phyloP scores from a whole-genome alignment of 2,888 invertebrate genomes.

The Acrocyrtus sp. region DNA sequence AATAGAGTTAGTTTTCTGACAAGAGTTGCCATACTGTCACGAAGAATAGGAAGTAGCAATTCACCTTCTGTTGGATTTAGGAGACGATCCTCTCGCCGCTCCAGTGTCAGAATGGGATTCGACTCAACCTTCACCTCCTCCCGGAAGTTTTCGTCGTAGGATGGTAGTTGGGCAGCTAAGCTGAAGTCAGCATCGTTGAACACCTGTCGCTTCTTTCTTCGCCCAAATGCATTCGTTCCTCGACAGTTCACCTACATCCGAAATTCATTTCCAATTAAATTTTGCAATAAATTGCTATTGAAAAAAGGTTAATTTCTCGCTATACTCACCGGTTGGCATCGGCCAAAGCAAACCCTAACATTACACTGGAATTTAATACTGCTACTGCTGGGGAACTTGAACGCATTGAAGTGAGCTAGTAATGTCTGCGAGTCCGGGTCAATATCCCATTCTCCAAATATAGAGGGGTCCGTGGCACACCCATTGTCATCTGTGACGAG shows the following conservation, averaged over 20 bases:
- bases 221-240: constrained; percentile 89
- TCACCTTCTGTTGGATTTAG: constrained; percentile 82
- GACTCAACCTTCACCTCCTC: constrained; percentile 94
- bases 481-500: constrained; percentile 93
- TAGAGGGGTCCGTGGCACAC: constrained; percentile 90
- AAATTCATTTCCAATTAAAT: constrained; percentile 1
- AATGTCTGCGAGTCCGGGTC: constrained; percentile 86
- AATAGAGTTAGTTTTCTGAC: background rate
- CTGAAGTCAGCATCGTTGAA: constrained; percentile 59
- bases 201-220: constrained; percentile 72
- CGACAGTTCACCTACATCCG: constrained; percentile 82
- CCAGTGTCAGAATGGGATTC: constrained; percentile 89
- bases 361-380: constrained; percentile 96
- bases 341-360: constrained; percentile 93
- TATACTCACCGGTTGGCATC: constrained; percentile 88
- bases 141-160: constrained; percentile 80
- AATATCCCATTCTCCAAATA: constrained; percentile 94
- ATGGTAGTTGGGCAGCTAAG: constrained; percentile 50
- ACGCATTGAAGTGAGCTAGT: constrained; percentile 84
- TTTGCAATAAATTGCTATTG: background rate
- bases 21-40: constrained; percentile 1
- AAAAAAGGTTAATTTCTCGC: background rate
- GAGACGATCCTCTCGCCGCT: constrained; percentile 82
- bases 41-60: constrained; percentile 41
- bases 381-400: constrained; percentile 92